Conservation (phyloP, 2,797 vertebrate species). For the Neopelma chrysocephalum region DNA sequence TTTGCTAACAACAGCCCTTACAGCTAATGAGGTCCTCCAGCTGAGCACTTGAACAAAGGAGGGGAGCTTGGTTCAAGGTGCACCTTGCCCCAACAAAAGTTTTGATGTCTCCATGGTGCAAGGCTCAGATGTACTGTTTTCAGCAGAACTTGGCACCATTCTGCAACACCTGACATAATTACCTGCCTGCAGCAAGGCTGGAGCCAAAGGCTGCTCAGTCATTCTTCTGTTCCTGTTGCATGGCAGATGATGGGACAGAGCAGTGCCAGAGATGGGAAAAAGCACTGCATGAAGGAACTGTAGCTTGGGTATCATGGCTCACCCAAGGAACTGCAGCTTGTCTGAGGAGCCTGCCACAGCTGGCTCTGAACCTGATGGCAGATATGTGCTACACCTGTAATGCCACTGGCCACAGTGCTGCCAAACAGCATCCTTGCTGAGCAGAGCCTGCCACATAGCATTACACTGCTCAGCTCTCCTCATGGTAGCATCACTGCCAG, state of each 20-base stretch:
- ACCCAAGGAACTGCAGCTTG: background rate
- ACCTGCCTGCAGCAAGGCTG: background rate
- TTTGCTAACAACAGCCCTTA: background rate
- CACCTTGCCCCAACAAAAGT: accelerated
- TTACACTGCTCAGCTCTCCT: background rate
- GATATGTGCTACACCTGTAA: background rate
- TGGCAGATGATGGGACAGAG: background rate
- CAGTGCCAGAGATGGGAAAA: background rate
- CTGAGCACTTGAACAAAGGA: background rate
- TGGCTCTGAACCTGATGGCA: background rate
- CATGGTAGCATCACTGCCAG: background rate
- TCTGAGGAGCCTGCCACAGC: background rate
- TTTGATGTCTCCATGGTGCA: accelerated
- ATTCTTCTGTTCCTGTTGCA: background rate
- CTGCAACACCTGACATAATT: background rate
- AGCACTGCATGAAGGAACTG: background rate
- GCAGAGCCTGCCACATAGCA: background rate
- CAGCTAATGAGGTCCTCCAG: background rate
- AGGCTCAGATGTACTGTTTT: background rate
- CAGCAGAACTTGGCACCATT: background rate
- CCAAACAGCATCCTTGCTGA: background rate
- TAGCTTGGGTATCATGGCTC: accelerated
- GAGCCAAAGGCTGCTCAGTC: background rate
- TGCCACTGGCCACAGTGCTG: accelerated
- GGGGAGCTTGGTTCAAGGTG: background rate